Evolutionary conservation across 2,113 vertebrate species (phyloP), one percentile per base, ranked within the genome.

Genomic region (Puffinus mauretanicus): DNA sequence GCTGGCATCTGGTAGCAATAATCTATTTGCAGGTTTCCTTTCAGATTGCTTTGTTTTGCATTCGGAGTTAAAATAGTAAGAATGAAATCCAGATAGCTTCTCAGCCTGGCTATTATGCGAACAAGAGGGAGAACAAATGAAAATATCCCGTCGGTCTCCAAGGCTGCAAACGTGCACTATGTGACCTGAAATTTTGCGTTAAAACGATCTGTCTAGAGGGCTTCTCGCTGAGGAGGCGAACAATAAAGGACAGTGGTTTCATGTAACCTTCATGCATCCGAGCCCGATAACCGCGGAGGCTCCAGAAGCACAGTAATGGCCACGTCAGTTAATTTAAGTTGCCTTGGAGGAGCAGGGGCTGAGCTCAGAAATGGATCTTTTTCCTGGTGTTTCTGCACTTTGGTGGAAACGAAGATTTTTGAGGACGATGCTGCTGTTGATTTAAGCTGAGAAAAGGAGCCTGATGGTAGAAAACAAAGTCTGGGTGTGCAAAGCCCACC

Each of bases 221-320:
- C 65, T 95, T 36, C 94, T 97, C 8, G 16, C 69, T 54, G 87
- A 85, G 92, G 62, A 77, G 83, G 69, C 6, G 66, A 62, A 38
- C 62, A 61, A 84, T 79, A 79, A 96, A 95, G 82, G 93, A 85
- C 90, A 77, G 65, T n/a, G 82, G 87, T 95, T 93, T 95, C 87
- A 30, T 61, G 77, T 85, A 90, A 95, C 93, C 92, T 91, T 94
- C 85, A 15, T 93, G 92, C 67, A 82, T 44, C 86, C 2, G 17
- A 96, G 90, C 78, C 78, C 5, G 8, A 24, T 60, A 44, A 66
- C 40, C 82, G 38, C 12, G 0, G 61, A 69, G 88, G 61, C 89
- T 91, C 82, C 81, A 42, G 83, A n/a, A 73, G 54, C 1, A 0
- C 64, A 8, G 71, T 3, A 58, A 26, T 9, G 67, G 80, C 72